Conservation (phyloP, 2,888 invertebrate species). For the Perizoma affinitatum region DNA sequence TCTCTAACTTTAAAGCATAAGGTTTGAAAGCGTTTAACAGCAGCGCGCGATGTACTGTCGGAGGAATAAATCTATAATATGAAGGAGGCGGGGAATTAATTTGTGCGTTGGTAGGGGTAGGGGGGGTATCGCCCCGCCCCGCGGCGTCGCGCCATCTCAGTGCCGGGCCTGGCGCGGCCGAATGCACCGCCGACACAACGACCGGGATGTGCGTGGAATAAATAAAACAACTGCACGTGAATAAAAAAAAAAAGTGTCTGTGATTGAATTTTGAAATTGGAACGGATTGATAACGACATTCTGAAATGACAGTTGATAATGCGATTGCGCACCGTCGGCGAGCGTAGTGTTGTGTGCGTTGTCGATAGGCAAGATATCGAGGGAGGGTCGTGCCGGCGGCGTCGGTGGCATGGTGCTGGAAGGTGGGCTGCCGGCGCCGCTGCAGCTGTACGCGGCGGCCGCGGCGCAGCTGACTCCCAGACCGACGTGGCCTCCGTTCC, state of each 20-base stretch:
- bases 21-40: conserved; percentile 78
- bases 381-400: conserved; percentile 53
- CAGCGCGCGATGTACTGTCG: conserved; percentile 62
- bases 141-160: conserved; percentile 76
- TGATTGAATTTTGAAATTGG: conserved; percentile 23
- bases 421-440: conserved; percentile 87
- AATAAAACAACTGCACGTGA: conserved; percentile 39
- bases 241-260: conserved; percentile 39
- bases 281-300: conserved; percentile 22
- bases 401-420: conserved; percentile 86
- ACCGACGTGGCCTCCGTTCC: conserved; percentile 86
- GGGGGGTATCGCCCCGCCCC: conserved; percentile 70
- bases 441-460: conserved; percentile 88
- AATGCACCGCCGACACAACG: conserved; percentile 33
- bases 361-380: conserved; percentile 67
- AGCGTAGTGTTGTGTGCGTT: conserved; percentile 55
- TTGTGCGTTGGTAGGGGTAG: conserved; percentile 67
- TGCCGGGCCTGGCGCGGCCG: conserved; percentile 56
- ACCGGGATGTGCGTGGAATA: conserved; percentile 40
- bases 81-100: conserved; percentile 81
- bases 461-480: conserved; percentile 84
- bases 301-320: conserved; percentile 57
- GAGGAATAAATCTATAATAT: conserved; percentile 83
- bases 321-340: conserved; percentile 47
- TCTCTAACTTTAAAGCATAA: conserved; percentile 73